Base-by-base conservation (phyloP, 1,140 invertebrate genomes). In the Drosophila hydei region DNA sequence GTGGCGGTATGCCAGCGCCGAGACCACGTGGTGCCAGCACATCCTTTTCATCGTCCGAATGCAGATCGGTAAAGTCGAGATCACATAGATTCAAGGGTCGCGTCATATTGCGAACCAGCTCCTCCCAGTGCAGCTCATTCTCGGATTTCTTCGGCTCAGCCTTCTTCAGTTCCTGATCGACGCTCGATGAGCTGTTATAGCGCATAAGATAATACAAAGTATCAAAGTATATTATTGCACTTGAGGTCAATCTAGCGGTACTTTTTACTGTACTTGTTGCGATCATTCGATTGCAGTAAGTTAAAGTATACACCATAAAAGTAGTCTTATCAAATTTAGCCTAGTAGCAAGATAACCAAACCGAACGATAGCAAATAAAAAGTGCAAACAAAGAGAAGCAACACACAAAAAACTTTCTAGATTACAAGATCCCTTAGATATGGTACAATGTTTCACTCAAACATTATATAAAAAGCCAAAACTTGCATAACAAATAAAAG, bases 71-170 rank as follows among this genome's bases (percentile, higher is more conserved):
- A 89, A 99, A 99, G 91, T 99, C 98, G 56, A 99, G 92, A 92
- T 99, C 98, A 91, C 98, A 99, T 9, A 99, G 94, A 76, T 96
- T 95, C 45, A 99, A 93, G 0, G 97, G 95, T 72, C 98, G 93
- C 61, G 96, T 95, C 58, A 98, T 92, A 68, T 95, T 95, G 27
- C 95, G 95, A 19, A 97, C 94, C 59, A 98, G 92, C 77, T 97
- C 96, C 81, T 99, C 98, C 98, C 98, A 99, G 79, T 98, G 96
- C 0, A 98, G 92, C 87, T 99, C 97, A 87, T 96, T 98, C 92
- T 98, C 97, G 0, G 97, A 97, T 91, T 97, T 97, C 92, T 97
- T 97, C 1, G 94, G 89, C 52, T 92, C 91, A 11, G 83, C 25
- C 68, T 92, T 92, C 59, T 91, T 91, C 27, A 91, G 92, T 83